Conservation (phyloP, 1,140 invertebrate genomes). For the Monomorium pharaonis region DNA sequence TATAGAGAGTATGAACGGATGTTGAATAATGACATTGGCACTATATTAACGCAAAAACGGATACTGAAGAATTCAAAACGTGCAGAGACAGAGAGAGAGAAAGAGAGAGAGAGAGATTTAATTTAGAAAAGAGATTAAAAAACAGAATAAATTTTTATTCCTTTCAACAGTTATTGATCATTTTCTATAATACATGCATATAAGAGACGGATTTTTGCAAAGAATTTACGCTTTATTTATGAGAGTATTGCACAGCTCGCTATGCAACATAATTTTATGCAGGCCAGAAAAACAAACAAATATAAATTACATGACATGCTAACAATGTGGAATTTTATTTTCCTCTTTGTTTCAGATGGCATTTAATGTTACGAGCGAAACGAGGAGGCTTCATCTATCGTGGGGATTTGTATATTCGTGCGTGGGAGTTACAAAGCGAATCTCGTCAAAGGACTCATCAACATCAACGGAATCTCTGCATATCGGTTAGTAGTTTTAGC, state of each 20-base stretch:
- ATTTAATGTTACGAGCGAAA: conserved; percentile 81
- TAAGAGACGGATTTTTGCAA: neutral
- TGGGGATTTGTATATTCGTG: conserved; percentile 84
- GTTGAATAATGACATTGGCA: neutral
- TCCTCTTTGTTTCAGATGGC: conserved; percentile 79
- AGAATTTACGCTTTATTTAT: neutral
- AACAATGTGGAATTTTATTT: conserved; percentile 43
- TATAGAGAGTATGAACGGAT: conserved; percentile 31
- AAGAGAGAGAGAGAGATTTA: neutral
- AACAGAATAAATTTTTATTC: neutral
- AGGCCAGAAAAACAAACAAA: neutral
- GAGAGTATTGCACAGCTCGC: neutral
- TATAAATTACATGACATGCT: neutral
- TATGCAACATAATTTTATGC: neutral
- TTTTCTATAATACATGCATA: neutral
- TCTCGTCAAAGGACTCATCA: conserved; percentile 80
- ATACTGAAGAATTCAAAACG: neutral
- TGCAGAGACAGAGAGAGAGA: neutral
- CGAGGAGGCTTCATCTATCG: conserved; percentile 83
- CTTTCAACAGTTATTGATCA: neutral
- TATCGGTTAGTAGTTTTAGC: conserved; percentile 78
- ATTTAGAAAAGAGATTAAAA: neutral
- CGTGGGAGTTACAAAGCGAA: conserved; percentile 84
- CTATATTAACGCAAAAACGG: conserved; percentile 1
- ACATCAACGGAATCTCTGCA: conserved; percentile 80